phyloP scores from a whole-genome alignment of 2,888 invertebrate species.

The Odontothrips loti region DNA sequence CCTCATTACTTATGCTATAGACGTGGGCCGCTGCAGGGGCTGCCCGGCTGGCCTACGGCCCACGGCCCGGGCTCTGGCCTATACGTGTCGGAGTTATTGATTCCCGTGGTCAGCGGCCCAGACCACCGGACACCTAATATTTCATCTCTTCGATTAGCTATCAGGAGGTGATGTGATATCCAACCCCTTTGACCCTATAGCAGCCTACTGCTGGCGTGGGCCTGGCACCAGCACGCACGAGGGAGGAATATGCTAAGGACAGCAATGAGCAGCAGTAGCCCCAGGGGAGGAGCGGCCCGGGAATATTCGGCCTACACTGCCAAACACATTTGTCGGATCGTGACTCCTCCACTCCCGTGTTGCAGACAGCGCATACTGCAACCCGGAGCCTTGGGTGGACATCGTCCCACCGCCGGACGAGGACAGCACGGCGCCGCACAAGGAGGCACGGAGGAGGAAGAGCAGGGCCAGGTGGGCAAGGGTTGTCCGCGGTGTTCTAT shows the following conservation, averaged over 20 bases:
- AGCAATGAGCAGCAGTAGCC: too few species aligned
- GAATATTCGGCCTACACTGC: too few species aligned
- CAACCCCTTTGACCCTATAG: too few species aligned
- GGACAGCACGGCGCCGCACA: background rate
- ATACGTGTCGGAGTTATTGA: slow-evolving; percentile 5
- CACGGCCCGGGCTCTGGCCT: background rate
- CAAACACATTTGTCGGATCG: too few species aligned
- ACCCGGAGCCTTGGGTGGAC: slow-evolving; percentile 3
- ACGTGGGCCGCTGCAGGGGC: background rate
- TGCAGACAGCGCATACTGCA: background rate
- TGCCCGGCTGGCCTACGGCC: background rate
- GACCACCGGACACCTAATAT: slow-evolving; percentile 14
- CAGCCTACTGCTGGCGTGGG: background rate
- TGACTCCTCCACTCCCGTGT: too few species aligned
- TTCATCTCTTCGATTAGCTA: slow-evolving; percentile 18
- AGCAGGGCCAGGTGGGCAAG: background rate
- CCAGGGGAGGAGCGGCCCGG: too few species aligned
- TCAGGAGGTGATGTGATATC: too few species aligned
- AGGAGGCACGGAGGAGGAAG: background rate
- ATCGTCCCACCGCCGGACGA: background rate
- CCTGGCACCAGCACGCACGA: background rate
- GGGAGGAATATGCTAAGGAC: background rate
- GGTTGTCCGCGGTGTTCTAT: background rate
- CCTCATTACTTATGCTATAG: background rate
- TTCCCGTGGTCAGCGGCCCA: background rate